These are phyloP conservation scores for Chironomus tepperi DNA, from an alignment of 1,140 invertebrate species.

Conservation along the genomic window DNA sequence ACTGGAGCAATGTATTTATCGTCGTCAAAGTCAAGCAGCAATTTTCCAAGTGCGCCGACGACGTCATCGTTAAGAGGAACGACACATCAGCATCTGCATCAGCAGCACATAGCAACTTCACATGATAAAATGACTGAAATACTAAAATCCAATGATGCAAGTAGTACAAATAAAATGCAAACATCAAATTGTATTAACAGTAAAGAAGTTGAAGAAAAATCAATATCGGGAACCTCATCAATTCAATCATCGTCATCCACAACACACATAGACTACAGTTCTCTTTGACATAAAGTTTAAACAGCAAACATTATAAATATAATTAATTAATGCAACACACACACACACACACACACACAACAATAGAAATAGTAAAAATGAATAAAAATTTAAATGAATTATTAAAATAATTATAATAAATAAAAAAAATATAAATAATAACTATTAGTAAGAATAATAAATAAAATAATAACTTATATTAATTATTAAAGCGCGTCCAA, in stretches of 20 bases:
- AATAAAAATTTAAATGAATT: background rate
- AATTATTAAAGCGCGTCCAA: constrained; percentile 12
- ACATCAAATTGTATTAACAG: background rate
- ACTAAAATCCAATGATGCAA: background rate
- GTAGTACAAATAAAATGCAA: background rate
- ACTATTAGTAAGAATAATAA: background rate
- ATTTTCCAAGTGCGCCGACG: background rate
- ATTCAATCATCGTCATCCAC: background rate
- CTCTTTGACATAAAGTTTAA: constrained; percentile 13
- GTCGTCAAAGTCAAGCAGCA: too few species aligned
- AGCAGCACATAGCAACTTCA: background rate
- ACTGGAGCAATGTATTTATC: background rate
- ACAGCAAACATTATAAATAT: background rate
- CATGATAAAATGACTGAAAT: background rate
- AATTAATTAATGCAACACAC: too few species aligned
- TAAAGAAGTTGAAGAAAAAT: background rate
- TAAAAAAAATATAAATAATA: constrained; percentile 10
- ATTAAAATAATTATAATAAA: constrained; percentile 12
- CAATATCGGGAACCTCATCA: background rate
- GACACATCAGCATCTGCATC: background rate
- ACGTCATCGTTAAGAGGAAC: background rate
- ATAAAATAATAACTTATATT: constrained; percentile 6
- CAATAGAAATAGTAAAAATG: background rate
- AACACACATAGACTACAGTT: constrained; percentile 5
- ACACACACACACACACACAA: background rate